Evolutionary conservation across 2,113 vertebrate species (phyloP).

Genomic region (Pagrus major): DNA sequence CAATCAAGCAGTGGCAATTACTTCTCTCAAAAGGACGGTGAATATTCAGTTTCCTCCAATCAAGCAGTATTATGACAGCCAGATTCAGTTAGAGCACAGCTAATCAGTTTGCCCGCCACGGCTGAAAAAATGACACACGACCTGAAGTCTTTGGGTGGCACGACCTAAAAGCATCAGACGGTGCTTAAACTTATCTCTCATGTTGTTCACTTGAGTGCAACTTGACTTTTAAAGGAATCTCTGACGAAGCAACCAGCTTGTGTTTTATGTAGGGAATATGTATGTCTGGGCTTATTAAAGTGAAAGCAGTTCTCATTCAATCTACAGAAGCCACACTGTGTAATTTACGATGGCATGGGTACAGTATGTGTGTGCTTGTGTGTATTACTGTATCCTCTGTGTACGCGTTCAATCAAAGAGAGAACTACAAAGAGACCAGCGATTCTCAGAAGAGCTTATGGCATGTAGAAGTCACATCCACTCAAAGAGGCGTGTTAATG

Average conservation of each 20-base stretch:
- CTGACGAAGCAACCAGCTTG: conserved; percentile 3
- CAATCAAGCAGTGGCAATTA: conserved; percentile 60
- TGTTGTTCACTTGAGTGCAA: conserved; percentile 1
- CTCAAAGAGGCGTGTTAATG: conserved; percentile 27
- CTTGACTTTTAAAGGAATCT: not conserved
- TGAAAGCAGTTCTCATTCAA: conserved; percentile 43
- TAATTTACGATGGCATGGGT: conserved; percentile 41
- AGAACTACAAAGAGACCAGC: conserved; percentile 52
- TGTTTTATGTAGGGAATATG: conserved; percentile 14
- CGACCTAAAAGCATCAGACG: conserved; percentile 9
- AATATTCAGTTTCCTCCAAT: conserved; percentile 54
- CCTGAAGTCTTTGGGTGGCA: conserved; percentile 1
- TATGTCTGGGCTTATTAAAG: conserved; percentile 41
- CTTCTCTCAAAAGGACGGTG: conserved; percentile 43
- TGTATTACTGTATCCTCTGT: conserved; percentile 38
- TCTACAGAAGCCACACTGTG: not conserved
- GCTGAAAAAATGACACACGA: not conserved
- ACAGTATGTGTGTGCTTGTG: conserved; percentile 43
- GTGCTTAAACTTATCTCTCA: not conserved
- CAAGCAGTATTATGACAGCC: conserved; percentile 23
- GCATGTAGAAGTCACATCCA: conserved; percentile 31
- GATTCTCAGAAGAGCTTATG: conserved; percentile 3
- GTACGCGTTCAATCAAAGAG: conserved; percentile 37
- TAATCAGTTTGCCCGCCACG: conserved; percentile 6
- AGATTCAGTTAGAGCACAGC: conserved; percentile 1